These are phyloP conservation scores for Anarrhichthys ocellatus DNA, from an alignment of 2,113 vertebrate genomes.

Conservation along the genomic window DNA sequence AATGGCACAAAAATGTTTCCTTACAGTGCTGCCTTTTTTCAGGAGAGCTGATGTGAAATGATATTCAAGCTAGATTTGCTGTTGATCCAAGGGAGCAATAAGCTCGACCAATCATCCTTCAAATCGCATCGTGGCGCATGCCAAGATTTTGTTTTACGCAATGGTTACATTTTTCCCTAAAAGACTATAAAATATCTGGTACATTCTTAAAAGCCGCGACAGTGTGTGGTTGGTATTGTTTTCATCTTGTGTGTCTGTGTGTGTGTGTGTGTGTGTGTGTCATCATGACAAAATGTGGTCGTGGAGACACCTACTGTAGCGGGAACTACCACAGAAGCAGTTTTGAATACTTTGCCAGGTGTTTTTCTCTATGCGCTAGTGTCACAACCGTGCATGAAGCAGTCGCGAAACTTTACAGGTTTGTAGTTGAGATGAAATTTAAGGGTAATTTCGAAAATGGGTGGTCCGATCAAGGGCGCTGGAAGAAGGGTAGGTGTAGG, in stretches of 20 bases:
- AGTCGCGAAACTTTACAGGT: background rate
- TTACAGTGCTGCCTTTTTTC: constrained; percentile 42
- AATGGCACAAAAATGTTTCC: constrained; percentile 56
- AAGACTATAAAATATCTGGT: constrained; percentile 12
- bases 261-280: constrained; percentile 3
- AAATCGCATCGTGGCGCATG: constrained; percentile 30
- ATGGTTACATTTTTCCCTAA: constrained; percentile 44
- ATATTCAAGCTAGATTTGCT: constrained; percentile 59
- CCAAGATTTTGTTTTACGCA: constrained; percentile 43
- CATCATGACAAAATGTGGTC: background rate
- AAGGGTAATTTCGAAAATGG: background rate
- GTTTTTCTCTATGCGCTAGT: background rate
- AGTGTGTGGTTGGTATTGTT: background rate
- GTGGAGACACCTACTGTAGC: background rate
- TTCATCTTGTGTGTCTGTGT: background rate
- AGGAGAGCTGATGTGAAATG: constrained; percentile 35
- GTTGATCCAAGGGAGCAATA: constrained; percentile 72
- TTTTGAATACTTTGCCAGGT: background rate
- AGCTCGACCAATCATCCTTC: constrained; percentile 60
- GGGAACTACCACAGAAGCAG: background rate
- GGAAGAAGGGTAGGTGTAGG: no score
- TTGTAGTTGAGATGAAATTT: background rate
- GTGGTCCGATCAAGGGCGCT: no score
- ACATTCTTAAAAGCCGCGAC: constrained; percentile 6
- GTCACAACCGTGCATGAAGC: background rate